These are phyloP conservation scores for Cyanocitta stelleri DNA, from an alignment of 2,113 vertebrate species.

Conservation along the genomic window DNA sequence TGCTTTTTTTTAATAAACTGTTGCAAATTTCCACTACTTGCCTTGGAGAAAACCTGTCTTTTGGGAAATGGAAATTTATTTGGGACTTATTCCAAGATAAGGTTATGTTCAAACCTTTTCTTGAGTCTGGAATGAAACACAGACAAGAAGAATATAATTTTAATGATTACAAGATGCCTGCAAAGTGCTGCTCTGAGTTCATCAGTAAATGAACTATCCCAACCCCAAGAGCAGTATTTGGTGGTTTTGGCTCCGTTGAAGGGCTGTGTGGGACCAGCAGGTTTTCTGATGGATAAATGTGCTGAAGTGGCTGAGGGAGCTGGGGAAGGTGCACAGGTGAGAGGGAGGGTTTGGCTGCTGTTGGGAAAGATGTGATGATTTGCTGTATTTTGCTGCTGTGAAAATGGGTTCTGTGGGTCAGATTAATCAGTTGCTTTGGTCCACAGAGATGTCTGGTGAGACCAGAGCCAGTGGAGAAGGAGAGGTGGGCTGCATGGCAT, in stretches of 20 bases:
- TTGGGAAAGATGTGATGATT: not conserved
- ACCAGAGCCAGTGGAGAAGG: not conserved
- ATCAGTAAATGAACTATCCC: not conserved
- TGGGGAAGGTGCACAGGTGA: not conserved
- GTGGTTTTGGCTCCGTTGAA: fast-evolving
- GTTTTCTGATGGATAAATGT: not conserved
- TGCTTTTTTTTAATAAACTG: slow-evolving; percentile 46
- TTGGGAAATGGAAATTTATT: slow-evolving; percentile 52
- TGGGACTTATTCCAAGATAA: slow-evolving; percentile 24
- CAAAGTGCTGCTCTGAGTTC: not conserved
- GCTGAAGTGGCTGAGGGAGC: not conserved
- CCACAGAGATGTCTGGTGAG: not conserved
- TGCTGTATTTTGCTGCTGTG: not conserved
- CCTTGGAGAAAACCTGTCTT: slow-evolving; percentile 42
- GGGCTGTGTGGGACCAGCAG: not conserved
- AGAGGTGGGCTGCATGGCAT: not conserved
- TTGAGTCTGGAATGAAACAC: slow-evolving; percentile 17
- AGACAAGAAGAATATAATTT: slow-evolving; percentile 34
- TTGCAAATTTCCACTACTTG: slow-evolving; percentile 53
- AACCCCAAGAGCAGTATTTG: not conserved
- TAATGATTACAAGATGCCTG: slow-evolving; percentile 46
- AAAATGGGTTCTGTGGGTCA: not conserved
- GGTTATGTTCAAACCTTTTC: slow-evolving; percentile 18
- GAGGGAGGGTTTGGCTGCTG: not conserved
- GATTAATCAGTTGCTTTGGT: not conserved